phyloP scores from a whole-genome alignment of 2,113 vertebrate species.

The Cygnus atratus region DNA sequence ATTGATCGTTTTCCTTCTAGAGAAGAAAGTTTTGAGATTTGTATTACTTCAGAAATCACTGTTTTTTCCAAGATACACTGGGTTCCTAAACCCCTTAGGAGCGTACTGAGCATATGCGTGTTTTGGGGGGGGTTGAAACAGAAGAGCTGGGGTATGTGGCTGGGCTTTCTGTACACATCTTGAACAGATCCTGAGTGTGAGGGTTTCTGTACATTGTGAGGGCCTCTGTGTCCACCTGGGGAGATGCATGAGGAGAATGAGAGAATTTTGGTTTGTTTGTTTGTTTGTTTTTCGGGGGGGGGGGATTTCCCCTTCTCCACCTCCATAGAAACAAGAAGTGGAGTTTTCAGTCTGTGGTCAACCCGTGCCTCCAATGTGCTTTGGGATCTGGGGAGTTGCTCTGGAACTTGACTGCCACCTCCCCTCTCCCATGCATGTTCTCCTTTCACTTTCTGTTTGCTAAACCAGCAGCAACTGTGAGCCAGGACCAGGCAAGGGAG shows the following conservation, averaged over 20 bases:
- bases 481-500: fast-evolving
- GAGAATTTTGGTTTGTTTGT: neutral
- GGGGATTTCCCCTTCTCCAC: neutral
- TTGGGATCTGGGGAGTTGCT: neutral
- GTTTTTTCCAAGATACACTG: neutral
- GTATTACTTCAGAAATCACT: neutral
- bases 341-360: neutral
- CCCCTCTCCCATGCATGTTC: neutral
- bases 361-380: neutral
- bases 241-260: neutral
- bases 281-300: no score
- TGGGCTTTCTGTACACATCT: neutral
- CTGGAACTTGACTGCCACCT: neutral
- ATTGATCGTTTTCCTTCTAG: neutral
- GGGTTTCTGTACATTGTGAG: neutral
- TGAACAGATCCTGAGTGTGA: neutral
- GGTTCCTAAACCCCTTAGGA: neutral
- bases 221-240: neutral
- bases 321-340: neutral
- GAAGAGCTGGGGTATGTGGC: neutral
- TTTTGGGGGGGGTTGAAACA: neutral
- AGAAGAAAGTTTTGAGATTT: neutral
- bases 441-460: no score
- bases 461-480: no score
- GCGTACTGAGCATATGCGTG: neutral